Conservation (phyloP, 92 coral and sea anemone species). For the Plumapathes pennacea region DNA sequence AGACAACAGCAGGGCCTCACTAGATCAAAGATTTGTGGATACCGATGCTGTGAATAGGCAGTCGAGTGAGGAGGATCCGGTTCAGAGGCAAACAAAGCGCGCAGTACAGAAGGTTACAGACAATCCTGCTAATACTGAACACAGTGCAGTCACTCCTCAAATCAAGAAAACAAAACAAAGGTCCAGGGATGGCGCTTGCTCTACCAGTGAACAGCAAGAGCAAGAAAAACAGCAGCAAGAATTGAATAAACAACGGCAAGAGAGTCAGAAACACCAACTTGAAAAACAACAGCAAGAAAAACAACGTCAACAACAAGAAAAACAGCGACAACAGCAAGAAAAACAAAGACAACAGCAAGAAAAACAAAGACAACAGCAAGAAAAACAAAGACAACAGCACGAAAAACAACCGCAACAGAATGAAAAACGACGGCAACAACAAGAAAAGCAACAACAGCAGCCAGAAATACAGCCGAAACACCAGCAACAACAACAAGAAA, state of each 20-base stretch:
- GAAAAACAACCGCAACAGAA: too few species aligned
- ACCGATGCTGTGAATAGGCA: not conserved
- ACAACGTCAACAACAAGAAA: slow-evolving; percentile 14
- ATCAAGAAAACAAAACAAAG: not conserved
- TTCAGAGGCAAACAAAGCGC: slow-evolving; percentile 1
- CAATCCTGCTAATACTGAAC: not conserved
- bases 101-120: not conserved
- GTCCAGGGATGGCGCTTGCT: not conserved
- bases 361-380: not conserved
- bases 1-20: not conserved
- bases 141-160: not conserved
- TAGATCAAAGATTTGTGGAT: slow-evolving; percentile 11
- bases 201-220: not conserved
- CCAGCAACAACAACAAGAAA: slow-evolving; percentile 1
- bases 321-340: not conserved
- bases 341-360: not conserved
- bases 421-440: too few species aligned
- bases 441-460: not conserved
- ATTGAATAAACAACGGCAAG: not conserved
- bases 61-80: not conserved
- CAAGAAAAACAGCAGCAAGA: not conserved
- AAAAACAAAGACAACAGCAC: not conserved
- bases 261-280: not conserved
- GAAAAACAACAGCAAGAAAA: not conserved
- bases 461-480: not conserved